Conservation (phyloP, 2,113 vertebrate species). For the Hassar affinis region DNA sequence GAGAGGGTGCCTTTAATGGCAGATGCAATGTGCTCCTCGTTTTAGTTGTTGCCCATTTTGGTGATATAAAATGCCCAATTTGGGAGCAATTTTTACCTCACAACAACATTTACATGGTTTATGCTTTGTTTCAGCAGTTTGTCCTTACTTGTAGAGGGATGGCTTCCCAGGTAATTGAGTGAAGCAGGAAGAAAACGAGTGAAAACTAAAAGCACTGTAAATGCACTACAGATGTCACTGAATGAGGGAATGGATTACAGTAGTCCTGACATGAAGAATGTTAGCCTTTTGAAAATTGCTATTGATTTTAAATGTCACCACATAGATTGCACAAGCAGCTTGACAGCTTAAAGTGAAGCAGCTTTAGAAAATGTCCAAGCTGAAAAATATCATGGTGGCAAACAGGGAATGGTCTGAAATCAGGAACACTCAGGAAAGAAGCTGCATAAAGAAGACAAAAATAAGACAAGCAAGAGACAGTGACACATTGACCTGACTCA, state of each 20-base stretch:
- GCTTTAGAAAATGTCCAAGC: conserved; percentile 48
- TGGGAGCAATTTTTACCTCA: conserved; percentile 11
- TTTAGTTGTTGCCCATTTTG: neutral
- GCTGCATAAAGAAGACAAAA: conserved; percentile 46
- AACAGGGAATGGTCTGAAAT: conserved; percentile 10
- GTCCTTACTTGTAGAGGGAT: neutral
- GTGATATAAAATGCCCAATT: neutral
- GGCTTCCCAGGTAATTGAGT: neutral
- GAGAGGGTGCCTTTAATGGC: neutral
- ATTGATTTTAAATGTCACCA: conserved; percentile 53
- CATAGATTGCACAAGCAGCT: conserved; percentile 31
- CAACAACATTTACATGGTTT: neutral
- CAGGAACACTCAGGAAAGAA: conserved; percentile 3
- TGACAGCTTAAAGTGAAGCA: conserved; percentile 47
- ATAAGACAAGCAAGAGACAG: conserved; percentile 48
- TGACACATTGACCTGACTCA: conserved; percentile 53
- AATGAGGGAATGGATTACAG: conserved; percentile 31
- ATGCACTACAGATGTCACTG: conserved; percentile 24
- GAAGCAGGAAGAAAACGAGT: neutral
- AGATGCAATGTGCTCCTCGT: conserved; percentile 8
- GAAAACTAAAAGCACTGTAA: conserved; percentile 9
- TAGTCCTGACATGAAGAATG: conserved; percentile 39
- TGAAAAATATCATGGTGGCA: conserved; percentile 43
- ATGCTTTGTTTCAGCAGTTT: conserved; percentile 11
- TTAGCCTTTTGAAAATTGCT: conserved; percentile 51